Percentiles rank a stretch among this genome's conserved stretches.
These are phyloP conservation scores for Engraulis encrasicolus DNA, from an alignment of 2,113 vertebrate genomes.

Conservation along the genomic window DNA sequence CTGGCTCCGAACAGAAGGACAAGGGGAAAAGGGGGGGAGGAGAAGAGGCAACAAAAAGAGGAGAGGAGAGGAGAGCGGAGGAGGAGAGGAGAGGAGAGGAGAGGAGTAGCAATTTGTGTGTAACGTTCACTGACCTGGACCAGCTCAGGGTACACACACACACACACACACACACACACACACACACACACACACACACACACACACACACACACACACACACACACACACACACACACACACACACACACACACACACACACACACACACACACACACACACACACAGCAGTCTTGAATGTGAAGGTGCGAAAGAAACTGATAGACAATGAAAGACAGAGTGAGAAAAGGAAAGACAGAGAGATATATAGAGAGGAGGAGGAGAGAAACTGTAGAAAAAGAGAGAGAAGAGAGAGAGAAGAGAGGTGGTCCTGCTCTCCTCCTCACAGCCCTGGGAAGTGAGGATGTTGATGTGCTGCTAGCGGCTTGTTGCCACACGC, in stretches of 20 bases:
- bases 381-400: too few species aligned
- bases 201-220: not conserved
- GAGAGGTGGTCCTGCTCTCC: too few species aligned
- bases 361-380: slow-evolving; percentile 26
- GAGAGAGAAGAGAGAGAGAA: too few species aligned
- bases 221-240: slow-evolving; percentile 51
- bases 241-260: slow-evolving; percentile 33
- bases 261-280: slow-evolving; percentile 9
- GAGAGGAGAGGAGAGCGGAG: slow-evolving; percentile 56
- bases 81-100: slow-evolving; percentile 22
- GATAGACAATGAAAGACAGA: not conserved
- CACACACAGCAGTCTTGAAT: not conserved
- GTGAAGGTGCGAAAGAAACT: not conserved
- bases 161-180: not conserved
- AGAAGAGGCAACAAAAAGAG: not conserved
- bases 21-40: not conserved
- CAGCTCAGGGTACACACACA: not conserved
- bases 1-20: slow-evolving; percentile 63
- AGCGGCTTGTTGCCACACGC: slow-evolving; percentile 49
- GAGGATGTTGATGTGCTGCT: slow-evolving; percentile 43
- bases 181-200: not conserved
- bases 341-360: not conserved
- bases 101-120: slow-evolving; percentile 44
- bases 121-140: not conserved
- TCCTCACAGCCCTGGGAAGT: slow-evolving; percentile 39